Evolutionary conservation across 2,113 vertebrate species (phyloP).

Genomic region (Tichodroma muraria): DNA sequence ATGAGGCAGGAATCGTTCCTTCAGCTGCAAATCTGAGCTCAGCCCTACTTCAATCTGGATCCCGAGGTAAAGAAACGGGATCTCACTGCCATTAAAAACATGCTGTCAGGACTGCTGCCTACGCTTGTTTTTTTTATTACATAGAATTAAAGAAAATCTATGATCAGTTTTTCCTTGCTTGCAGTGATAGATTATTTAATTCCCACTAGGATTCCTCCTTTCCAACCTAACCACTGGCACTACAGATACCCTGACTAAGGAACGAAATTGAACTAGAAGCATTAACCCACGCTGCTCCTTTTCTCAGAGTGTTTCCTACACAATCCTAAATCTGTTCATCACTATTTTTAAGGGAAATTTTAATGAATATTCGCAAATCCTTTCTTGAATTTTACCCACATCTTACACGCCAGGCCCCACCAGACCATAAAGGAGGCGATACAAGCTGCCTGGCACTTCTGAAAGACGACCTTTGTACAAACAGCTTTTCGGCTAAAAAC

Average conservation of each 20-base stretch:
- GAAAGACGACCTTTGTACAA: neutral
- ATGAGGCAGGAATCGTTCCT: neutral
- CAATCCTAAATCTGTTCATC: neutral
- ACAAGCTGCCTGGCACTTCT: neutral
- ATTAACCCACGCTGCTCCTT: neutral
- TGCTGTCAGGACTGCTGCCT: neutral
- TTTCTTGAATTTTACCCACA: neutral
- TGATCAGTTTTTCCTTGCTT: neutral
- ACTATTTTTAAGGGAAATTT: neutral
- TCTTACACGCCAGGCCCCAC: neutral
- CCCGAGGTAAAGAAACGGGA: neutral
- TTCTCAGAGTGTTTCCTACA: neutral
- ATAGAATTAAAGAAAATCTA: neutral
- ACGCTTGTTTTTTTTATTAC: neutral
- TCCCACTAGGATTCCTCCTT: neutral
- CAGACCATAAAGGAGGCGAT: neutral
- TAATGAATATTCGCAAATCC: neutral
- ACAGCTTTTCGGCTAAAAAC: neutral
- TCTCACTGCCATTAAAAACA: neutral
- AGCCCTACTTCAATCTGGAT: neutral
- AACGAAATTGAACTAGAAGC: neutral
- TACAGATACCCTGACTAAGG: neutral
- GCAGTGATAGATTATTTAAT: constrained; percentile 1
- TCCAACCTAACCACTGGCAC: neutral
- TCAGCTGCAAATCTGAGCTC: neutral